phyloP scores from a whole-genome alignment of 2,888 invertebrate species.

The Agonum fuliginosum region DNA sequence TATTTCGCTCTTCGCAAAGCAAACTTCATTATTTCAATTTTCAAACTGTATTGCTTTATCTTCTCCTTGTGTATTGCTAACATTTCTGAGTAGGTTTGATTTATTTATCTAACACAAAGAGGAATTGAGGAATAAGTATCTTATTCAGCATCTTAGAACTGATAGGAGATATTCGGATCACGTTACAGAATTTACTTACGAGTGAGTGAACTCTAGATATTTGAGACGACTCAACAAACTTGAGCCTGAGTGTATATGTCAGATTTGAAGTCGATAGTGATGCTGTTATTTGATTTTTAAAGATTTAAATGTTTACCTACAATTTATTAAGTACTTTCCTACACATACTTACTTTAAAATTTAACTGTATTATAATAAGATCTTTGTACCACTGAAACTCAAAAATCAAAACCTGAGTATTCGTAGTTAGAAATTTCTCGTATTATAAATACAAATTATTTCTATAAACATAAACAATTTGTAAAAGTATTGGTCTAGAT shows the following conservation, averaged over 20 bases:
- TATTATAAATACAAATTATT: too few relatives aligned
- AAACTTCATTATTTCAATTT: too few relatives aligned
- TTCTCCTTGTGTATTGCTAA: not conserved
- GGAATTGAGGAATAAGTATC: slow-evolving; percentile 4
- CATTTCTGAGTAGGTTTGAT: not conserved
- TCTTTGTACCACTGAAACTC: too few relatives aligned
- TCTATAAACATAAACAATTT: too few relatives aligned
- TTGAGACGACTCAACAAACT: too few relatives aligned
- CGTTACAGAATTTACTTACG: slow-evolving; percentile 39
- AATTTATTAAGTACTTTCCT: not conserved
- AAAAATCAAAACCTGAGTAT: too few relatives aligned
- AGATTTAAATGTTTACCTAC: not conserved
- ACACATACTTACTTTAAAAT: not conserved
- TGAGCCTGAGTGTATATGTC: not conserved
- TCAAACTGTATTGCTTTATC: not conserved
- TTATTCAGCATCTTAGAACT: slow-evolving; percentile 14
- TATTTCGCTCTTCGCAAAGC: too few relatives aligned
- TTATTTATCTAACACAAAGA: slow-evolving; percentile 14
- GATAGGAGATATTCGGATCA: slow-evolving; percentile 12
- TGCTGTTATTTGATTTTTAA: slow-evolving; percentile 5
- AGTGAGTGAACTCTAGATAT: slow-evolving; percentile 16
- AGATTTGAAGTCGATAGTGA: slow-evolving; percentile 16
- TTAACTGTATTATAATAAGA: too few relatives aligned
- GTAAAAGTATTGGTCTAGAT: too few relatives aligned
- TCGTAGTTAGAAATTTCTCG: too few relatives aligned